Percentiles rank a stretch among this genome's conserved stretches.
Evolutionary conservation across 2,888 invertebrate species (phyloP).

Genomic region (Agrotis ipsilon): DNA sequence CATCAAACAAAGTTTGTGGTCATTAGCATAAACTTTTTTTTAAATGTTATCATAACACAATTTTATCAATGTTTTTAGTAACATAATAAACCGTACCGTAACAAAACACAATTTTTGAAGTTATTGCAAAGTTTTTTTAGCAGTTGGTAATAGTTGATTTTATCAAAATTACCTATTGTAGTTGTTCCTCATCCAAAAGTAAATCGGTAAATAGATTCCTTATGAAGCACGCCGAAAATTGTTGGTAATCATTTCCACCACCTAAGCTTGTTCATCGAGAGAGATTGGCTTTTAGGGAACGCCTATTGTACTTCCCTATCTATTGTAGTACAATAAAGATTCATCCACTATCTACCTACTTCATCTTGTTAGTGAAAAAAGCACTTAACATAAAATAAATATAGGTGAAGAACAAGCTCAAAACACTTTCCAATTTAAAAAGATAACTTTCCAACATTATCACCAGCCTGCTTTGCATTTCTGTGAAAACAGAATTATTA

Average conservation of each 20-base stretch:
- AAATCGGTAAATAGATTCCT: neutral
- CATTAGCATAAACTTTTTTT: no score
- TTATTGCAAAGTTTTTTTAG: no score
- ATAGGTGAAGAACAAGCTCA: neutral
- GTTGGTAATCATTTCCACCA: slow-evolving; percentile 13
- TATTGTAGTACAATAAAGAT: slow-evolving; percentile 18
- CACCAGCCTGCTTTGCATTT: slow-evolving; percentile 36
- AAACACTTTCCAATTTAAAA: slow-evolving; percentile 25
- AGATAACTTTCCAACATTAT: slow-evolving; percentile 37
- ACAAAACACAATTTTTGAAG: no score
- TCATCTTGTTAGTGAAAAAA: neutral
- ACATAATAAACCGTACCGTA: no score
- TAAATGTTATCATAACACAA: no score
- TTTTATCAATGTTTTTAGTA: no score
- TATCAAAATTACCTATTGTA: neutral
- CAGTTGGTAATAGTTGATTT: no score
- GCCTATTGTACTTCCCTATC: slow-evolving; percentile 15
- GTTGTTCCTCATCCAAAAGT: no score
- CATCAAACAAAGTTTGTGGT: no score
- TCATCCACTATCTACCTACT: neutral
- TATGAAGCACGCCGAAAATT: neutral
- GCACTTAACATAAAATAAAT: slow-evolving; percentile 10
- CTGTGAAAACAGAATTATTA: slow-evolving; percentile 51
- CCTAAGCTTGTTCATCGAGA: slow-evolving; percentile 5
- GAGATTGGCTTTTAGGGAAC: slow-evolving; percentile 27